Conservation (phyloP, 2,888 invertebrate genomes). For the Diaperis boleti region DNA sequence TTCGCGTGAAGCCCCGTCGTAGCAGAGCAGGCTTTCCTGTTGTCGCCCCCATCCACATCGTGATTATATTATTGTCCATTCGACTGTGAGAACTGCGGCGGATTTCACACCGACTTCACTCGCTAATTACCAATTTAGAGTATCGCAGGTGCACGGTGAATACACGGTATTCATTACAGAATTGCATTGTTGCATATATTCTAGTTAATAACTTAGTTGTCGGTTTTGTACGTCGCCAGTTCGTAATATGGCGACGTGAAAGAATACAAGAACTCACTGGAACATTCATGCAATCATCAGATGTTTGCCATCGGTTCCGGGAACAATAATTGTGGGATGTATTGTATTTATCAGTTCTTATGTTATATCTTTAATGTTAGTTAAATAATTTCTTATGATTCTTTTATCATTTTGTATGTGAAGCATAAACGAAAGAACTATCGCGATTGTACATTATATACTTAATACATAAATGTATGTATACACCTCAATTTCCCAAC, state of each 20-base stretch:
- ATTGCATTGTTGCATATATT: conserved; percentile 62
- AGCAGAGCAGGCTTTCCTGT: conserved; percentile 5
- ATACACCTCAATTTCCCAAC: too few species aligned
- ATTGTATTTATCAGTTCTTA: too few species aligned
- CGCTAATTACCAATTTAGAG: conserved; percentile 67
- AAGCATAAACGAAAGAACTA: too few species aligned
- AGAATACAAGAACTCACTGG: conserved; percentile 20
- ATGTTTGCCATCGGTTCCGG: conserved; percentile 24
- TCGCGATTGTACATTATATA: too few species aligned
- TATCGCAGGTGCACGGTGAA: conserved; percentile 63
- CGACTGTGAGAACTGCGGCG: conserved; percentile 65
- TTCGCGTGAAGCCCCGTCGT: neutral
- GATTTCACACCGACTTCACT: conserved; percentile 67
- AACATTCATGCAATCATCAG: conserved; percentile 18
- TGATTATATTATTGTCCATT: conserved; percentile 65
- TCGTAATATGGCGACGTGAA: conserved; percentile 28
- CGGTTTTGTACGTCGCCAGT: conserved; percentile 47
- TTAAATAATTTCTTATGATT: too few species aligned
- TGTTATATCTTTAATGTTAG: too few species aligned
- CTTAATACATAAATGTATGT: too few species aligned
- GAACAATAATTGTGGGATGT: too few species aligned
- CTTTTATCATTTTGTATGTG: too few species aligned
- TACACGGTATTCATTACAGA: conserved; percentile 61
- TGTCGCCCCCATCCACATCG: conserved; percentile 37
- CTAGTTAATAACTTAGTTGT: conserved; percentile 61